Percentiles rank a stretch among this genome's conserved stretches.
Evolutionary conservation across 2,797 vertebrate genomes (phyloP).

Genomic region (Enteromius viviparus): DNA sequence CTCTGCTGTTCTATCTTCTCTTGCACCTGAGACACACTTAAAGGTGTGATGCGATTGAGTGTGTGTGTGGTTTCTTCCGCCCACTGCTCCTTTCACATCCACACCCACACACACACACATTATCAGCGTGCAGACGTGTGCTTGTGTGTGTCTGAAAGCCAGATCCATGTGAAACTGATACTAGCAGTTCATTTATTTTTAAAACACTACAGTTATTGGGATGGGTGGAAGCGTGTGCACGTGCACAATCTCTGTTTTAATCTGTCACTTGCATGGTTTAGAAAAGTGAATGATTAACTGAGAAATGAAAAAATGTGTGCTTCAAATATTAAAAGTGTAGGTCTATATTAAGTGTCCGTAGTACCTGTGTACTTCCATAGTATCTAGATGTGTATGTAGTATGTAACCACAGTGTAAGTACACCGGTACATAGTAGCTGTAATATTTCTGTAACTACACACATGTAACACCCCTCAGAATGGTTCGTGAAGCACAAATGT

Average conservation of each 20-base stretch:
- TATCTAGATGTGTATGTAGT: no score
- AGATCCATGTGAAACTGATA: conserved; percentile 52
- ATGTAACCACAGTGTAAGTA: no score
- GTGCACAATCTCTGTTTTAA: background rate
- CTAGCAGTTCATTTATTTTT: conserved; percentile 43
- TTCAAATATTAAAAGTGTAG: background rate
- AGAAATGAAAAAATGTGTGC: no score
- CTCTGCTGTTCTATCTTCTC: background rate
- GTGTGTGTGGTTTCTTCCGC: conserved; percentile 54
- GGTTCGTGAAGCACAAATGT: no score
- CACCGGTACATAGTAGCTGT: no score
- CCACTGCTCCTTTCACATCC: conserved; percentile 51
- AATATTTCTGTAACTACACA: no score
- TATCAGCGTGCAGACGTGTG: background rate
- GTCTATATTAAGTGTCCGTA: no score
- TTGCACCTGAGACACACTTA: conserved; percentile 40
- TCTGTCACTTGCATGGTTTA: background rate
- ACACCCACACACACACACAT: conserved; percentile 51
- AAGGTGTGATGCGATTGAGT: conserved; percentile 14
- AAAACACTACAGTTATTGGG: conserved; percentile 43
- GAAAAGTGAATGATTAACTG: background rate
- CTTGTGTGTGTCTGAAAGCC: conserved; percentile 22
- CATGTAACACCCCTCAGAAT: no score
- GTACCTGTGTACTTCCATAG: no score
- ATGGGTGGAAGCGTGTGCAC: background rate